Evolutionary conservation across 2,888 invertebrate species (phyloP).

Genomic region (Stegophylla sp.): DNA sequence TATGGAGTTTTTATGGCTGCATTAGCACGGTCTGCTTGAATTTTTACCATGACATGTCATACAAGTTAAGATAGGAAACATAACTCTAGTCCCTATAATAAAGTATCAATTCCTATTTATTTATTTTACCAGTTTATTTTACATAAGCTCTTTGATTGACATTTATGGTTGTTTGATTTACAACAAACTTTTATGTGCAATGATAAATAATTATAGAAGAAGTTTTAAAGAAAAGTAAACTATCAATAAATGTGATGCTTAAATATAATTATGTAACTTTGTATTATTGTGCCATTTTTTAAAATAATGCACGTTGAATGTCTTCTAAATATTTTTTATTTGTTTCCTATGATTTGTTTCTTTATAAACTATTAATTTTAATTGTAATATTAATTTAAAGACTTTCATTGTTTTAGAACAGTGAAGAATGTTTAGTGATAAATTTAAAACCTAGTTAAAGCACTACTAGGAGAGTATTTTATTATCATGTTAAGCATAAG

Average conservation of each 20-base stretch:
- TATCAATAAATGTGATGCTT: not conserved
- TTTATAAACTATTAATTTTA: not conserved
- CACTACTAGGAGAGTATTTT: not conserved
- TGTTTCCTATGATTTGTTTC: conserved; percentile 16
- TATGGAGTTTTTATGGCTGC: conserved; percentile 47
- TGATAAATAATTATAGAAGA: too few relatives aligned
- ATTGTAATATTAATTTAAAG: not conserved
- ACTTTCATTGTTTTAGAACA: not conserved
- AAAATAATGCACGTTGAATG: not conserved
- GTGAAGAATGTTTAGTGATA: not conserved
- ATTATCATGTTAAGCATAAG: not conserved
- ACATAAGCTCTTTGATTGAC: not conserved
- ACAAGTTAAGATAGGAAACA: not conserved
- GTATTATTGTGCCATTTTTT: too few relatives aligned
- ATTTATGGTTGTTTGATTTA: not conserved
- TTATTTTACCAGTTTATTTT: not conserved
- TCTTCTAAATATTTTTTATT: conserved; percentile 20
- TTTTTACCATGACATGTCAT: not conserved
- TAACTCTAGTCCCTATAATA: conserved; percentile 14
- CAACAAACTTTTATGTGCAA: not conserved
- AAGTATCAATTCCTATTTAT: conserved; percentile 33
- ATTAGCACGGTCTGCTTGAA: conserved; percentile 23
- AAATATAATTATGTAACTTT: not conserved
- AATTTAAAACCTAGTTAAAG: not conserved
- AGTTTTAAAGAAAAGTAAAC: too few relatives aligned